A percentile compares a stretch with the other conserved stretches of the same genome.
Evolutionary conservation across 2,797 vertebrate species (phyloP).

Genomic region (Melanotaenia nigrans): DNA sequence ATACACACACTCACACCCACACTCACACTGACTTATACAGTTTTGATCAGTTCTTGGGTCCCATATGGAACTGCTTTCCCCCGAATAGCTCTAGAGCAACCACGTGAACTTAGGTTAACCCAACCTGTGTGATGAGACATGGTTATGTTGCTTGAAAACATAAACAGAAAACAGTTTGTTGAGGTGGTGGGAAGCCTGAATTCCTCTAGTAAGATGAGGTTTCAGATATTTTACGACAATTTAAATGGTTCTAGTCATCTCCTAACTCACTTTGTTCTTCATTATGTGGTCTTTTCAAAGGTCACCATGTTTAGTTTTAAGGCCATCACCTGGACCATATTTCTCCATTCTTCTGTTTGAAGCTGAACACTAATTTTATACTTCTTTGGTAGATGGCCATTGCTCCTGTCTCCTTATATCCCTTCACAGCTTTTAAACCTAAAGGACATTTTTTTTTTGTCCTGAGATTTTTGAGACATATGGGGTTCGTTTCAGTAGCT

Average conservation of each 20-base stretch:
- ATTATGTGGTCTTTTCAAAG: conserved; percentile 11
- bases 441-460: conserved; percentile 3
- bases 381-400: neutral
- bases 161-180: conserved; percentile 48
- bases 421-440: conserved; percentile 6
- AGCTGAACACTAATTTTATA: neutral
- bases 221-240: conserved; percentile 28
- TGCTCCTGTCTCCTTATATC: neutral
- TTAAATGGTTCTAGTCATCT: conserved; percentile 31
- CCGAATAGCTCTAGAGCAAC: conserved; percentile 18
- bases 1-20: neutral
- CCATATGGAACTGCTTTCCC: conserved; percentile 23
- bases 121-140: conserved; percentile 13
- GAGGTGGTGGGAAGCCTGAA: conserved; percentile 29
- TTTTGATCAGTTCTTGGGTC: conserved; percentile 1
- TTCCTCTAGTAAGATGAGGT: conserved; percentile 33
- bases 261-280: conserved; percentile 26
- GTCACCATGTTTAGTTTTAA: conserved; percentile 9
- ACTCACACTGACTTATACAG: neutral
- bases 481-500: conserved; percentile 54
- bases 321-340: neutral
- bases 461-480: conserved; percentile 15
- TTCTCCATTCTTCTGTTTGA: neutral
- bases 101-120: neutral
- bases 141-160: conserved; percentile 33